Conservation (phyloP, 2,797 vertebrate genomes). For the Syndactyla subalaris region DNA sequence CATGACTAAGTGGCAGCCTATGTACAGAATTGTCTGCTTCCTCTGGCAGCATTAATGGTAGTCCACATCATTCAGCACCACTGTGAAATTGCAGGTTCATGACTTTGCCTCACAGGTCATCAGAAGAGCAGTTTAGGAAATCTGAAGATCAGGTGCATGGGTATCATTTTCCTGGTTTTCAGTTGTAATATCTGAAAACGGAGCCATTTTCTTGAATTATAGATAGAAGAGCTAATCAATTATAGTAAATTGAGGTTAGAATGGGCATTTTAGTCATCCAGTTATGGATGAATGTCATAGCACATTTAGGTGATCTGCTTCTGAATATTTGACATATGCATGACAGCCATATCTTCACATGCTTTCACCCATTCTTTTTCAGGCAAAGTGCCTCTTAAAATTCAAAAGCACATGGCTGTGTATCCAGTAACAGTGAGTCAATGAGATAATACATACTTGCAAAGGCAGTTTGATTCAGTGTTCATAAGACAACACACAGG, state of each 20-base stretch:
- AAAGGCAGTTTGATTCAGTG: background rate
- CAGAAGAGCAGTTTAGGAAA: background rate
- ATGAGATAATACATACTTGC: background rate
- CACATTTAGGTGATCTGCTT: background rate
- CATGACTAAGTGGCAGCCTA: background rate
- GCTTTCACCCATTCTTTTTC: background rate
- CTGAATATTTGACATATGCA: background rate
- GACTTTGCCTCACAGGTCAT: background rate
- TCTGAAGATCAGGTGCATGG: background rate
- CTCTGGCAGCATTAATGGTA: background rate
- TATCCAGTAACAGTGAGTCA: background rate
- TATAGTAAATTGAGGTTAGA: slow-evolving; percentile 17
- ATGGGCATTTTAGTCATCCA: slow-evolving; percentile 5
- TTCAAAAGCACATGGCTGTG: background rate
- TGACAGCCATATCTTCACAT: background rate
- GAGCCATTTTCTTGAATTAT: background rate
- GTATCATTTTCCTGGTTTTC: background rate
- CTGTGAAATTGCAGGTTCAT: background rate
- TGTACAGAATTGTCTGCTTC: background rate
- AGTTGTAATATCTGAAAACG: background rate
- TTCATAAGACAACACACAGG: background rate
- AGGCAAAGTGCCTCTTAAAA: background rate
- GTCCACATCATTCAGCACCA: background rate
- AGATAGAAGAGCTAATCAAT: background rate
- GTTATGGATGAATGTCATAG: background rate